Evolutionary conservation across 1,140 invertebrate species (phyloP), one percentile per base, ranked within the genome.

Genomic region (Drosophila sucinea): DNA sequence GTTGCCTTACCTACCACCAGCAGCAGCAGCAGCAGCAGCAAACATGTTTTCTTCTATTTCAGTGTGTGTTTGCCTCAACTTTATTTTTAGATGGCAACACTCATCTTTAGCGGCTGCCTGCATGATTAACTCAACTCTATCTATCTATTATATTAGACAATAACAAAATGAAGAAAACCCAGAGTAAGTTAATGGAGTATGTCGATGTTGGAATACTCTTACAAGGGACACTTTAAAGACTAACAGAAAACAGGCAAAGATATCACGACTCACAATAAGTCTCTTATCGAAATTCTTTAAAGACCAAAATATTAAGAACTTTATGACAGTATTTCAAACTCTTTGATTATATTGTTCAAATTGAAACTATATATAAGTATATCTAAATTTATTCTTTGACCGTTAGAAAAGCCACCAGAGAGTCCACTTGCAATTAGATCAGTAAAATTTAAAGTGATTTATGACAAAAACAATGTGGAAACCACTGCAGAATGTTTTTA

Each of bases 61-160:
- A 61, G 56, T 74, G 73, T 44, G 6, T 33, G 35, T 38, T 38
- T 58, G 23, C 7, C 7, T 32, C 47, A 11, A 47, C 70, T 79
- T 81, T 87, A 87, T 89, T 89, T 87, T 77, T 87, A 87, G 83
- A 75, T 63, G 67, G 35, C 70, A 60, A 71, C 41, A 71, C 51
- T 51, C 64, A 71, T 67, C 60, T 68, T 63, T 10, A 38, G 44
- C 54, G 67, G 63, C 58, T 60, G 62, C 51, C 66, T 73, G 83
- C 76, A 83, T 87, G 83, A 87, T 87, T 83, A 87, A 87, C 83
- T 51, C 23, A 51, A 51, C 44, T 51, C 44, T 27, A 51, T 51
- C 44, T 51, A 51, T 5, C 44, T 82, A 71, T 58, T 76, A 70
- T 60, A 60, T 63, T 41, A 40, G 35, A 55, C 33, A 61, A 51